Evolutionary conservation across 2,797 vertebrate species (phyloP).

Genomic region (Anguilla megastoma): DNA sequence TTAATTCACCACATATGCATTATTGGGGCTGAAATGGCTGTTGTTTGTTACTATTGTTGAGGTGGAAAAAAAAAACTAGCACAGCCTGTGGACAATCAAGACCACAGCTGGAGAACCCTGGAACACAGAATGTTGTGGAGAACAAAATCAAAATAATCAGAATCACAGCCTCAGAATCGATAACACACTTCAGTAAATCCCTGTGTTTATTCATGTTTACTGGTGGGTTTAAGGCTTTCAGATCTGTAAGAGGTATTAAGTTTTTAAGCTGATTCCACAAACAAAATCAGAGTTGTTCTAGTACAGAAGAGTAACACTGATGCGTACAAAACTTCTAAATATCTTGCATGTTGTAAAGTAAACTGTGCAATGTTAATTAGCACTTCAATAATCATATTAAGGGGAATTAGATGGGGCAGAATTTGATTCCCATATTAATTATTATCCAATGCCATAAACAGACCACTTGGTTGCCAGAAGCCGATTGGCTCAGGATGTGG

Average conservation of each 20-base stretch:
- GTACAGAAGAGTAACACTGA: neutral
- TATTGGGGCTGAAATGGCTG: no score
- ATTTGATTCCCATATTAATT: conserved; percentile 73
- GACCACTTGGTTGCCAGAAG: conserved; percentile 56
- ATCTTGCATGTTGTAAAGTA: neutral
- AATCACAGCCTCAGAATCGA: neutral
- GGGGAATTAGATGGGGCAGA: conserved; percentile 60
- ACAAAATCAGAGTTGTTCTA: neutral
- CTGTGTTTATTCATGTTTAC: neutral
- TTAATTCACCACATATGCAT: no score
- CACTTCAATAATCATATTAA: conserved; percentile 63
- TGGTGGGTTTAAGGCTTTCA: neutral
- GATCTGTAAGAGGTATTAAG: neutral
- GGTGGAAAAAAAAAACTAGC: no score
- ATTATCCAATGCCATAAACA: conserved; percentile 65
- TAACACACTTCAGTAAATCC: neutral
- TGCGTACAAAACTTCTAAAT: neutral
- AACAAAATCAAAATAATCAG: neutral
- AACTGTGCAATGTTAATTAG: conserved; percentile 51
- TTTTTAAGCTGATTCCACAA: neutral
- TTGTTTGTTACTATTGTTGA: no score
- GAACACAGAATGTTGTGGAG: no score
- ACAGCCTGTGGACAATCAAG: no score
- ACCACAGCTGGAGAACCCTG: no score
- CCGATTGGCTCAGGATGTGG: conserved; percentile 52